phyloP scores from a whole-genome alignment of 2,113 vertebrate genomes.

The Noturus placidus region DNA sequence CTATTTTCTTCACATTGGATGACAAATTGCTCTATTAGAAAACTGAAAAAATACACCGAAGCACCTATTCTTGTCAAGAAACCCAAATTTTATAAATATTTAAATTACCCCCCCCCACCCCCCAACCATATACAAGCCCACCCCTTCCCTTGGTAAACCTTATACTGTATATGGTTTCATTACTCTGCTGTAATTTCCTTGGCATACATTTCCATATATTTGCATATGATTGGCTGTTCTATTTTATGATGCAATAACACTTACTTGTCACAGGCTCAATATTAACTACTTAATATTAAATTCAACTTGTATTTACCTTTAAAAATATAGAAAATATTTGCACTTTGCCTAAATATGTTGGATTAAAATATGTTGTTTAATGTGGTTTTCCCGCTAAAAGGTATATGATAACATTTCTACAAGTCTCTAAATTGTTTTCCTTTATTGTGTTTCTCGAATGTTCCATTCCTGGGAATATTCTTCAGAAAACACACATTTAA shows the following conservation, averaged over 20 bases:
- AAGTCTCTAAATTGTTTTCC: background rate
- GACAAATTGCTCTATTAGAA: constrained; percentile 2
- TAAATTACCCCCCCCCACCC: background rate
- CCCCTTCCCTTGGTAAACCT: background rate
- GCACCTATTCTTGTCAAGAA: background rate
- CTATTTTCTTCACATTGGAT: background rate
- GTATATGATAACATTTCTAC: background rate
- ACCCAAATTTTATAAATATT: constrained; percentile 6
- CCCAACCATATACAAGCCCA: background rate
- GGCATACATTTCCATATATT: constrained; percentile 30
- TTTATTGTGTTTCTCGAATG: background rate
- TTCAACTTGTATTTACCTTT: too few species aligned
- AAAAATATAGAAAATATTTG: background rate
- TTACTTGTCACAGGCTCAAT: background rate
- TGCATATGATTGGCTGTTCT: constrained; percentile 23
- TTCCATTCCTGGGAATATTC: background rate
- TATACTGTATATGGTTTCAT: constrained; percentile 11
- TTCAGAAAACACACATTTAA: background rate
- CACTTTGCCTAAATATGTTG: background rate
- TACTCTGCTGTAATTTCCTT: constrained; percentile 9
- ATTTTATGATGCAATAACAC: constrained; percentile 25
- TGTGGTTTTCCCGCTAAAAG: background rate
- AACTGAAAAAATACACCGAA: background rate
- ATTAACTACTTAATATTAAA: background rate
- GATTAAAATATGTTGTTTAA: background rate